Percentiles rank a stretch among this genome's conserved stretches.
Conservation (phyloP, 2,888 invertebrate species). For the Scotopteryx bipunctaria region DNA sequence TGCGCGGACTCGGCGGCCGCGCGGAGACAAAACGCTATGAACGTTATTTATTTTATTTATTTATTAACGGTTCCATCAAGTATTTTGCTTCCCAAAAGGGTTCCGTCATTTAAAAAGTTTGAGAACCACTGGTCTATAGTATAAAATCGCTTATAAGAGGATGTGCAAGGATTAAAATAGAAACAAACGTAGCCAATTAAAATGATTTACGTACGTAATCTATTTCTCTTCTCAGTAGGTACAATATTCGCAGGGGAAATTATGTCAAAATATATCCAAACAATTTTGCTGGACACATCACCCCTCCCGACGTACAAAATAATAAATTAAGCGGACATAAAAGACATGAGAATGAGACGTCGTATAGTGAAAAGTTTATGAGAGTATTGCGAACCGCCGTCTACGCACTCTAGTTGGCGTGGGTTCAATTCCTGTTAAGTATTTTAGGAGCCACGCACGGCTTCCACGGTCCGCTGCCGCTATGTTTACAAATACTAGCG, state of each 20-base stretch:
- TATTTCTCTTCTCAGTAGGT: neutral
- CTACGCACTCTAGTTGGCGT: constrained; percentile 80
- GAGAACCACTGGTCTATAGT: too few species aligned
- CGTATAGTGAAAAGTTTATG: constrained; percentile 77
- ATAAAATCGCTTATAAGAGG: too few species aligned
- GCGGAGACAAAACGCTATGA: too few species aligned
- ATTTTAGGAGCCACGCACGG: constrained; percentile 77
- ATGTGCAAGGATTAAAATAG: constrained; percentile 6
- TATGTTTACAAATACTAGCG: constrained; percentile 81
- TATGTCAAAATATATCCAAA: constrained; percentile 42
- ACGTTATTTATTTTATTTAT: too few species aligned
- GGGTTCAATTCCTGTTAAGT: constrained; percentile 80
- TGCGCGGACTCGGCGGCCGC: too few species aligned
- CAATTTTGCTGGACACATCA: constrained; percentile 45
- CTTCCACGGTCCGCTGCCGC: constrained; percentile 53
- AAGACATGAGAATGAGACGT: constrained; percentile 69
- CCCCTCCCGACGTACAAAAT: constrained; percentile 30
- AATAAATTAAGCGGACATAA: constrained; percentile 68
- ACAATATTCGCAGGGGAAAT: constrained; percentile 14
- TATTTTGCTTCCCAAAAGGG: too few species aligned
- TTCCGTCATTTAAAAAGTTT: too few species aligned
- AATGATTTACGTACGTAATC: constrained; percentile 8
- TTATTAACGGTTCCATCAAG: too few species aligned
- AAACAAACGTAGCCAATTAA: constrained; percentile 6
- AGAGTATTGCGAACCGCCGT: constrained; percentile 69